These are phyloP conservation scores for Brevimyrus niger DNA, from an alignment of 2,113 vertebrate species.

Conservation along the genomic window DNA sequence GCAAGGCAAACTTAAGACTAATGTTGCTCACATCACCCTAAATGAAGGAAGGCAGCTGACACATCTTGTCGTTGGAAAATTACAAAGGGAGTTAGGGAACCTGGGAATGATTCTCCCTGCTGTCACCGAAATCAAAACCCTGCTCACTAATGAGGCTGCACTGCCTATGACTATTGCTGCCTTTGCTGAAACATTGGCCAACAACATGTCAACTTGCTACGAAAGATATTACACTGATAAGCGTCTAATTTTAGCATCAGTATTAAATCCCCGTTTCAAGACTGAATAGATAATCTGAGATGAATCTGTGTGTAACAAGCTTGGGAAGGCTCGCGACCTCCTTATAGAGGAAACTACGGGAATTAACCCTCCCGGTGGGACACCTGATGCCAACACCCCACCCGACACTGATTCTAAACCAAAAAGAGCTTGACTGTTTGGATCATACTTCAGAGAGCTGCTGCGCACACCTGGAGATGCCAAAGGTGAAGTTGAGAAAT, in stretches of 20 bases:
- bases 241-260: not conserved
- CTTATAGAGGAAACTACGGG: not conserved
- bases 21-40: not conserved
- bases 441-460: not conserved
- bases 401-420: not conserved
- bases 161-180: not conserved
- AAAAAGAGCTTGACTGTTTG: not conserved
- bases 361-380: not conserved
- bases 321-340: not conserved
- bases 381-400: not conserved
- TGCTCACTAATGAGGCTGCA: not conserved
- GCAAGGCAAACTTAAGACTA: not conserved
- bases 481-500: no score
- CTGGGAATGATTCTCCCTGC: no score
- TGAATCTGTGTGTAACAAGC: not conserved
- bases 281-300: not conserved
- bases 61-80: not conserved
- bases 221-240: not conserved
- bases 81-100: no score
- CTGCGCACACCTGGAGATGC: not conserved
- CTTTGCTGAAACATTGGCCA: not conserved
- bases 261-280: not conserved
- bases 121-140: no score
- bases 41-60: no score
- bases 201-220: not conserved